A percentile compares a stretch with the other conserved stretches of the same genome.
These are phyloP conservation scores for Crotalus helleri DNA, from an alignment of 2,113 vertebrate genomes.

Conservation along the genomic window DNA sequence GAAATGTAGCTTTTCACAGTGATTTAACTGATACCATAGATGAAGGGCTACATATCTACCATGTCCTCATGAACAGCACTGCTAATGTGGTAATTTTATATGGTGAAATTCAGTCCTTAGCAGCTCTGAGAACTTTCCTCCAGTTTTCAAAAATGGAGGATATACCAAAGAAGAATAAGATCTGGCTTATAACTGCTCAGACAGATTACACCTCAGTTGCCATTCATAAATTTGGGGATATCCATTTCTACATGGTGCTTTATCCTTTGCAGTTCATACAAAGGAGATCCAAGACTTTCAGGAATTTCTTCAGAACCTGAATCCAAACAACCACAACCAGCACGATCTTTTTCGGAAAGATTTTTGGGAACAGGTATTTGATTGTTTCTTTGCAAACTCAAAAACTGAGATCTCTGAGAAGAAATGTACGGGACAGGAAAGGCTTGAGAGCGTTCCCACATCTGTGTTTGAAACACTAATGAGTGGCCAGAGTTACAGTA, in stretches of 20 bases:
- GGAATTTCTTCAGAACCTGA: background rate
- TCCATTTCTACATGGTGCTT: background rate
- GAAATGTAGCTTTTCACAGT: background rate
- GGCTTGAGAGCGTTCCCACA: background rate
- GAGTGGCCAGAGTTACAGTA: background rate
- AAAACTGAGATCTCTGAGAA: accelerated
- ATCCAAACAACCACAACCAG: background rate
- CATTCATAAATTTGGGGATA: background rate
- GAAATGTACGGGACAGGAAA: background rate
- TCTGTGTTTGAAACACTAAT: background rate
- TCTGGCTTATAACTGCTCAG: background rate
- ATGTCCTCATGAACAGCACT: background rate
- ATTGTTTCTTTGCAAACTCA: background rate
- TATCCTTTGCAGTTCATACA: background rate
- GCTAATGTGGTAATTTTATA: background rate
- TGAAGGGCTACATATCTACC: background rate
- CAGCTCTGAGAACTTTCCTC: background rate
- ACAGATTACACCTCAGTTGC: background rate
- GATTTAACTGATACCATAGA: background rate
- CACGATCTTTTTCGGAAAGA: background rate
- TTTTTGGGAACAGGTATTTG: background rate
- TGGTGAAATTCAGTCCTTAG: background rate
- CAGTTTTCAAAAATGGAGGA: background rate
- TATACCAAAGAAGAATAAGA: background rate
- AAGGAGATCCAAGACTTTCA: background rate